Evolutionary conservation across 2,113 vertebrate species (phyloP).

Genomic region (Ia io): DNA sequence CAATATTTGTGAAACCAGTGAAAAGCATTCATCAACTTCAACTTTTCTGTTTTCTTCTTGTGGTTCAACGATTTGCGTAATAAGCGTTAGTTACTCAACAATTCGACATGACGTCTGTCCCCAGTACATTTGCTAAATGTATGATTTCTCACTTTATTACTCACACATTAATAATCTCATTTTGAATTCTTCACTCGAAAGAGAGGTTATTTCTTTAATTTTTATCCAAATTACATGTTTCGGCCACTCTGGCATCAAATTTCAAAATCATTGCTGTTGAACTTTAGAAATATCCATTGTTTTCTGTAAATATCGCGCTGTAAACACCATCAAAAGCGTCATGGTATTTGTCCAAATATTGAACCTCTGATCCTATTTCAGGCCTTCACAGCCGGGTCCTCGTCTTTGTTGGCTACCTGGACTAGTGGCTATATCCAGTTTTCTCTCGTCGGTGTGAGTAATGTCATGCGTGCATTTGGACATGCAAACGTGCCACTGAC

Average conservation of each 20-base stretch:
- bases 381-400: neutral
- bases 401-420: neutral
- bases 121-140: neutral
- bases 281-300: neutral
- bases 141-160: neutral
- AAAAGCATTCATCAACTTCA: neutral
- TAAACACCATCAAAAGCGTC: neutral
- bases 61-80: neutral
- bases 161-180: neutral
- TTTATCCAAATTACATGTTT: neutral
- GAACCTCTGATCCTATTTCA: neutral
- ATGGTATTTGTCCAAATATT: neutral
- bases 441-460: neutral
- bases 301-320: neutral
- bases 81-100: neutral
- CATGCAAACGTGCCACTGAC: neutral
- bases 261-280: neutral
- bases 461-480: neutral
- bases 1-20: neutral
- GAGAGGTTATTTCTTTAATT: neutral
- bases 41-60: neutral
- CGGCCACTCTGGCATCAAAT: neutral
- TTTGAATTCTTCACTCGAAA: neutral
- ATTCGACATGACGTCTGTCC: neutral
- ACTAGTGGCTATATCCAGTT: too few species aligned